Evolutionary conservation across 2,113 vertebrate genomes (phyloP).

Genomic region (Thalassarche chlororhynchos): DNA sequence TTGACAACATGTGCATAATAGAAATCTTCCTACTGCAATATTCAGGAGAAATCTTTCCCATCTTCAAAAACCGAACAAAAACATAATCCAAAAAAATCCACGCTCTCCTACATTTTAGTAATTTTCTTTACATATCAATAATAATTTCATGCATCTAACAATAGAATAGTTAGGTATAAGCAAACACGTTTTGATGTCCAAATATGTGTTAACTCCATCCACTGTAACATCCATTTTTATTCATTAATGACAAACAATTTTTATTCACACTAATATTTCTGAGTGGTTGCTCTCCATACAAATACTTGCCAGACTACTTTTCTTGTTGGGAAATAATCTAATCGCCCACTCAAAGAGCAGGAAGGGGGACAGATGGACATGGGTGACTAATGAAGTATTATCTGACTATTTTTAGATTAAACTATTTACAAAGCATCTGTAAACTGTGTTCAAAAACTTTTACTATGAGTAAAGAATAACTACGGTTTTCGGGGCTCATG

Average conservation of each 20-base stretch:
- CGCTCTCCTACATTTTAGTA: not conserved
- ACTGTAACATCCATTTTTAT: not conserved
- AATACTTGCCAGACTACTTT: not conserved
- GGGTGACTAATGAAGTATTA: slow-evolving; percentile 1
- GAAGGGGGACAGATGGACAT: not conserved
- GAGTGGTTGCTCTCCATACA: not conserved
- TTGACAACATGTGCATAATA: not conserved
- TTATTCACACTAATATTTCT: not conserved
- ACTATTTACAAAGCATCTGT: not conserved
- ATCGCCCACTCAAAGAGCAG: not conserved
- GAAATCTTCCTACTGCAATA: not conserved
- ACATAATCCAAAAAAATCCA: not conserved
- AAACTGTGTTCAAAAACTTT: not conserved
- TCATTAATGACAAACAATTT: not conserved
- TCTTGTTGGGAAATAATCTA: not conserved
- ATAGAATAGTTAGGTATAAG: not conserved
- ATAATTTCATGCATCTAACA: not conserved
- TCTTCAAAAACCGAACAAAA: not conserved
- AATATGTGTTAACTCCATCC: not conserved
- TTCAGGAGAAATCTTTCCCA: not conserved
- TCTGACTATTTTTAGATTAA: slow-evolving; percentile 16
- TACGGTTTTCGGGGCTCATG: rapidly evolving
- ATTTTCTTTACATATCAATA: not conserved
- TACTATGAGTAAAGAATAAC: not conserved
- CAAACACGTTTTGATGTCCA: not conserved